Evolutionary conservation across 2,888 invertebrate species (phyloP), one percentile per base, ranked within the genome.

Genomic region (Busseola fusca): DNA sequence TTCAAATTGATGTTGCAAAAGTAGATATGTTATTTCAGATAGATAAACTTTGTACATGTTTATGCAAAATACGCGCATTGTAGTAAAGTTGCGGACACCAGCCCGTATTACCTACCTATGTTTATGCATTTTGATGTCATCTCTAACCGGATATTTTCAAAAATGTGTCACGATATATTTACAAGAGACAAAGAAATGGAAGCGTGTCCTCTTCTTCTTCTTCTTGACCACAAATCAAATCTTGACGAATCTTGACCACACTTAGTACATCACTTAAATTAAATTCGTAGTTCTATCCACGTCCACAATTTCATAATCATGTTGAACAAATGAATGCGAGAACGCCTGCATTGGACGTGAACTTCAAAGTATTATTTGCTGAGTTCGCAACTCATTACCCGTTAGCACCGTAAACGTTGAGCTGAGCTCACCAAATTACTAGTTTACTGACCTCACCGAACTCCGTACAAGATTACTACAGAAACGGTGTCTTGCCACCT

Each of bases 341-440:
- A 54, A 42, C 66, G 62, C 54, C 74, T 72, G 83, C 68, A 60
- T 16, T 40, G 45, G 74, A 76, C 70, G 37, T 72, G 70, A 86
- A 86, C 82, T 84, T 81, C 80, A 80, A 78, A 87, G 83, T 82
- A 85, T 83, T 84, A 80, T 84, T 80, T 76, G 69, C 70, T 30
- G 75, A 87, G 86, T 85, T 88, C 76, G 70, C 82, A 86, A 85
- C 89, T 89, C 87, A 84, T 88, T 89, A 86, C 78, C 45, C 66
- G 70, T 54, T 64, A 57, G 52, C 66, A 72, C 74, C 73, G 69
- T 72, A 76, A 81, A 78, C 78, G 58, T 71, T 42, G 74, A 67
- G 74, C 59, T 69, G 76, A 87, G 78, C 83, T 86, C 64, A 64
- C 63, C 68, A 54, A 74, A 76, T 75, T 84, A 69, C 52, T 54